These are phyloP conservation scores for Drosophila albomicans DNA, from an alignment of 1,140 invertebrate species.

Conservation along the genomic window DNA sequence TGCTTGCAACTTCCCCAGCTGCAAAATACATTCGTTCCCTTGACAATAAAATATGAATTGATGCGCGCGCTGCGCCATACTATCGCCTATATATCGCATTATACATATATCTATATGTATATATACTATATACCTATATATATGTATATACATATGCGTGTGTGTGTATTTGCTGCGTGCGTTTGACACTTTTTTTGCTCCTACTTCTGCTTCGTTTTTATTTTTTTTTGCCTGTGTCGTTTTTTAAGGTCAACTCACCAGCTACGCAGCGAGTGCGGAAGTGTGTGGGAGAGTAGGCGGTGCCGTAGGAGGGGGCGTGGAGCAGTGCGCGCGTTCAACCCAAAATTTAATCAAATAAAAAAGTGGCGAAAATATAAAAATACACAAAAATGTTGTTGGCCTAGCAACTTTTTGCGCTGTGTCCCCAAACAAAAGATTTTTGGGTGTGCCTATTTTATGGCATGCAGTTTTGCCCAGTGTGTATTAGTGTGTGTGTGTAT, in stretches of 20 bases:
- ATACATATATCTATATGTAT: conserved; percentile 5
- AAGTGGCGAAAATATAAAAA: conserved; percentile 39
- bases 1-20: neutral
- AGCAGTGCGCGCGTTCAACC: conserved; percentile 34
- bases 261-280: conserved; percentile 1
- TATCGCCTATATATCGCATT: conserved; percentile 18
- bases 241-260: conserved; percentile 56
- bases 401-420: conserved; percentile 1
- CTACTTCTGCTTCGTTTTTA: conserved; percentile 6
- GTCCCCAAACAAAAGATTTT: neutral
- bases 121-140: neutral
- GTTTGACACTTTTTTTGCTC: conserved; percentile 40
- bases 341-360: conserved; percentile 36
- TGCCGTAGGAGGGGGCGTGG: neutral
- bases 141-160: conserved; percentile 5
- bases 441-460: conserved; percentile 53
- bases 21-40: conserved; percentile 24
- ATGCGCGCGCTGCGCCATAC: conserved; percentile 60
- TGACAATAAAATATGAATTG: conserved; percentile 67
- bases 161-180: conserved; percentile 38
- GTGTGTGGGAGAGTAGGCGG: neutral
- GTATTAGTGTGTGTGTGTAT: conserved; percentile 20
- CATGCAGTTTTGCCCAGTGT: conserved; percentile 38
- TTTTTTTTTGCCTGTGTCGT: conserved; percentile 10
- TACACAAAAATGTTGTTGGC: neutral